These are phyloP conservation scores for Acheta domesticus DNA, from an alignment of 2,888 invertebrate genomes.

Conservation along the genomic window DNA sequence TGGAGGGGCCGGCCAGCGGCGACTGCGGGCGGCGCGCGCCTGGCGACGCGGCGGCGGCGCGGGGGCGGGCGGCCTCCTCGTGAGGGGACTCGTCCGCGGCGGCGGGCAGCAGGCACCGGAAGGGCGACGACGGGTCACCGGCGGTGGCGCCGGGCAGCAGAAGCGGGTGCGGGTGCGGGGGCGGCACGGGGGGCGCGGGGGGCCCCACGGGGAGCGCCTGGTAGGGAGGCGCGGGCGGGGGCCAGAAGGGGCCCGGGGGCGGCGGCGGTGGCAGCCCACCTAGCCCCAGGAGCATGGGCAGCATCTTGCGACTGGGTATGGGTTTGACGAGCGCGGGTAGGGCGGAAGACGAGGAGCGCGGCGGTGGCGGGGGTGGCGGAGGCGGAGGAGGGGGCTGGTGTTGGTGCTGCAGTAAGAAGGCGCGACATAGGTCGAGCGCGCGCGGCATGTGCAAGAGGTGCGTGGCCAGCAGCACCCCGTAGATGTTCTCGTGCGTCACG, in stretches of 20 bases:
- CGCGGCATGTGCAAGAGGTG: conserved; percentile 71
- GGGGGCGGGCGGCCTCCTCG: conserved; percentile 40
- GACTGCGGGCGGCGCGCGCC: neutral
- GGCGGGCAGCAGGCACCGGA: conserved; percentile 19
- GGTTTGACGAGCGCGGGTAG: conserved; percentile 43
- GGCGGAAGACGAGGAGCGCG: conserved; percentile 29
- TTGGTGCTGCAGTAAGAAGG: conserved; percentile 52
- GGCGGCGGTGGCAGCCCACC: conserved; percentile 31
- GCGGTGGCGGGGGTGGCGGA: conserved; percentile 34
- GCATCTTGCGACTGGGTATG: conserved; percentile 52
- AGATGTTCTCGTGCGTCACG: conserved; percentile 66
- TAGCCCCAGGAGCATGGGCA: conserved; percentile 33
- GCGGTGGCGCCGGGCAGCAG: conserved; percentile 32
- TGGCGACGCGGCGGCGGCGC: conserved; percentile 39
- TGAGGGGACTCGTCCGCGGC: neutral
- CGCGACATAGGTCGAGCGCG: conserved; percentile 65
- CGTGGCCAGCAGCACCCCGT: conserved; percentile 66
- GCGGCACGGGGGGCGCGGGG: conserved; percentile 35
- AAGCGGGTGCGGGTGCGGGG: conserved; percentile 23
- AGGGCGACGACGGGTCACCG: neutral
- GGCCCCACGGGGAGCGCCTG: conserved; percentile 31
- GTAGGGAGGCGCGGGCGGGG: conserved; percentile 30
- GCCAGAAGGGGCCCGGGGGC: conserved; percentile 38
- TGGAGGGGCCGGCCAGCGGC: neutral
- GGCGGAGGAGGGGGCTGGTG: conserved; percentile 44